Conservation (phyloP, 2,797 vertebrate genomes). For the Ctenopoma multispine region DNA sequence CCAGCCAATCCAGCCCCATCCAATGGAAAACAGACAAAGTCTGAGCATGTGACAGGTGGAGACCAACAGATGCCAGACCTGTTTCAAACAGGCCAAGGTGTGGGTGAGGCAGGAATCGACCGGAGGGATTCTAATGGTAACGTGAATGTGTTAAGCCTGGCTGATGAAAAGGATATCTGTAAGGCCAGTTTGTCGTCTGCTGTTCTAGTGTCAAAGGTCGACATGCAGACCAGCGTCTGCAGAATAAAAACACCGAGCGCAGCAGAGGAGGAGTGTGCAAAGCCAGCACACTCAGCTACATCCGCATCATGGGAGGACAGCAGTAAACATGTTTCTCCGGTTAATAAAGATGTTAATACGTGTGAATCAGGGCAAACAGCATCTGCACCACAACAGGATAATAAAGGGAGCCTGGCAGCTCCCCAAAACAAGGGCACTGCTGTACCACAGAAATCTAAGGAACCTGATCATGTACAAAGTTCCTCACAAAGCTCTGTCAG, state of each 20-base stretch:
- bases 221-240: constrained; percentile 60
- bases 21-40: constrained; percentile 66
- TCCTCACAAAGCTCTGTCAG: constrained; percentile 43
- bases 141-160: constrained; percentile 56
- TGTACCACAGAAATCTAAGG: constrained; percentile 56
- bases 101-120: constrained; percentile 48
- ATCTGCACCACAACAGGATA: constrained; percentile 46
- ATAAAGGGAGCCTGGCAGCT: constrained; percentile 30
- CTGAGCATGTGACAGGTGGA: constrained; percentile 49
- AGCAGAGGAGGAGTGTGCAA: constrained; percentile 38
- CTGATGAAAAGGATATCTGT: constrained; percentile 61
- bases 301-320: constrained; percentile 34
- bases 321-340: constrained; percentile 40
- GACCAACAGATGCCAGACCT: constrained; percentile 56
- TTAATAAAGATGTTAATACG: constrained; percentile 58
- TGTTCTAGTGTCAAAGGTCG: constrained; percentile 50
- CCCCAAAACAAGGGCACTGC: constrained; percentile 43
- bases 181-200: constrained; percentile 49
- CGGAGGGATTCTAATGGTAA: constrained; percentile 76
- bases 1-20: constrained; percentile 62
- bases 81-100: constrained; percentile 43
- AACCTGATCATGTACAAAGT: constrained; percentile 42
- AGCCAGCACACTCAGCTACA: constrained; percentile 40
- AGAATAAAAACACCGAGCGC: constrained; percentile 60
- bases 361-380: constrained; percentile 43